Percentiles rank a stretch among this genome's conserved stretches.
phyloP scores from a whole-genome alignment of 1,140 invertebrate species.

The Coelopa frigida region DNA sequence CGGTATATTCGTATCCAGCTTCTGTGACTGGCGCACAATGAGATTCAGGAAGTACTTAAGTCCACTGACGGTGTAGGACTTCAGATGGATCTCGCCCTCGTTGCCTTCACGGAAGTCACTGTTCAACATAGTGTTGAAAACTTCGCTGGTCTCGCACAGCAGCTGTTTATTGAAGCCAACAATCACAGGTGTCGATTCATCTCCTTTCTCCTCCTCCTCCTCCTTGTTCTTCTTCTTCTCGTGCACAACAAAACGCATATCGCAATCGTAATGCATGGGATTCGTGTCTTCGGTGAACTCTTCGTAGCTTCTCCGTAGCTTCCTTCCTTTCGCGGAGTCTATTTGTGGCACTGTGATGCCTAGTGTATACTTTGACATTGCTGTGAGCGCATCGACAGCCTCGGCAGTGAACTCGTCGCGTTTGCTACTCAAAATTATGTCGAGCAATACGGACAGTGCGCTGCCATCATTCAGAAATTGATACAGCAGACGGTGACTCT shows the following conservation, averaged over 20 bases:
- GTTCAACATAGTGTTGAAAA: constrained; percentile 43
- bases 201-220: not conserved
- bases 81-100: constrained; percentile 34
- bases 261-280: constrained; percentile 24
- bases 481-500: constrained; percentile 33
- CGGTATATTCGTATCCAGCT: constrained; percentile 16
- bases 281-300: constrained; percentile 8
- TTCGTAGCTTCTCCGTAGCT: constrained; percentile 8
- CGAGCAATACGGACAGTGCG: constrained; percentile 30
- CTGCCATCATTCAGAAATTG: constrained; percentile 39
- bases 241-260: constrained; percentile 36
- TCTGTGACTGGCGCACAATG: constrained; percentile 21
- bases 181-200: constrained; percentile 6
- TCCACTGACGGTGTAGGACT: constrained; percentile 28
- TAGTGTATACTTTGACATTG: constrained; percentile 32
- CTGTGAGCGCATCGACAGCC: constrained; percentile 35
- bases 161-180: constrained; percentile 40
- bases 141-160: constrained; percentile 37
- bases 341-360: constrained; percentile 28
- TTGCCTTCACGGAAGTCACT: constrained; percentile 39
- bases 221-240: constrained; percentile 1
- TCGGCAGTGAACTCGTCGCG: constrained; percentile 32
- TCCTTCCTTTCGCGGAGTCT: constrained; percentile 10
- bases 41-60: constrained; percentile 39
- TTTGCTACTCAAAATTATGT: constrained; percentile 31